Evolutionary conservation across 2,113 vertebrate genomes (phyloP).

Genomic region (Acrocephalus kingi): DNA sequence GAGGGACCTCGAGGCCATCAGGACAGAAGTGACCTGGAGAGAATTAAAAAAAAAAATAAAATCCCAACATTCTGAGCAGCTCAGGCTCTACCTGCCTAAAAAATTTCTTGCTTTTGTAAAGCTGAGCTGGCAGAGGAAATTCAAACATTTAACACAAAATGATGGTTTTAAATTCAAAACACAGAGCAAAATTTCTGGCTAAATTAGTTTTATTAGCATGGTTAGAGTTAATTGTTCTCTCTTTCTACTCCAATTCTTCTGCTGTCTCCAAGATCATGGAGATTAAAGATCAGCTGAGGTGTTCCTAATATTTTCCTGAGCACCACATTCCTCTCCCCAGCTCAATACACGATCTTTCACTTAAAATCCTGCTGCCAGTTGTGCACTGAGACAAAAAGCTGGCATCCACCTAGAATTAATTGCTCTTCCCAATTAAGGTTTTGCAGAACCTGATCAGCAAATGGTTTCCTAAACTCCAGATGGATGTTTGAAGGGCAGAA

Average conservation of each 20-base stretch:
- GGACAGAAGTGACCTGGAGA: slow-evolving; percentile 78
- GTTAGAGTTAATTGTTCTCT: neutral
- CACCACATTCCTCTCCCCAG: neutral
- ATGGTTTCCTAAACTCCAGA: neutral
- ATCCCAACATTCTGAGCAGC: no score
- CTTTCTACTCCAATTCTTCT: neutral
- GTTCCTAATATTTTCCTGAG: neutral
- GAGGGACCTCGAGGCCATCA: slow-evolving; percentile 46
- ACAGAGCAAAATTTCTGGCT: neutral
- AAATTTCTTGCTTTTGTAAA: neutral
- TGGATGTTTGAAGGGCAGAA: neutral
- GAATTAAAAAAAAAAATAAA: neutral
- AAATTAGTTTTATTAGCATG: neutral
- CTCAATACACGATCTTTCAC: neutral
- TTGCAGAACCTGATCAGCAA: neutral
- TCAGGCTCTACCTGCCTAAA: neutral
- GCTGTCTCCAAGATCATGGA: neutral
- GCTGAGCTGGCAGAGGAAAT: neutral
- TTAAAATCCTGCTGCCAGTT: neutral
- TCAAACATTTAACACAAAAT: neutral
- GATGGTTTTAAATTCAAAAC: neutral
- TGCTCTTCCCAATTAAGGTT: neutral
- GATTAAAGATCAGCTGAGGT: neutral
- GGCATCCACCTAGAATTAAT: neutral
- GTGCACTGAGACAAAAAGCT: neutral